Evolutionary conservation across 2,888 invertebrate genomes (phyloP).

Genomic region (Nephrotoma flavescens): DNA sequence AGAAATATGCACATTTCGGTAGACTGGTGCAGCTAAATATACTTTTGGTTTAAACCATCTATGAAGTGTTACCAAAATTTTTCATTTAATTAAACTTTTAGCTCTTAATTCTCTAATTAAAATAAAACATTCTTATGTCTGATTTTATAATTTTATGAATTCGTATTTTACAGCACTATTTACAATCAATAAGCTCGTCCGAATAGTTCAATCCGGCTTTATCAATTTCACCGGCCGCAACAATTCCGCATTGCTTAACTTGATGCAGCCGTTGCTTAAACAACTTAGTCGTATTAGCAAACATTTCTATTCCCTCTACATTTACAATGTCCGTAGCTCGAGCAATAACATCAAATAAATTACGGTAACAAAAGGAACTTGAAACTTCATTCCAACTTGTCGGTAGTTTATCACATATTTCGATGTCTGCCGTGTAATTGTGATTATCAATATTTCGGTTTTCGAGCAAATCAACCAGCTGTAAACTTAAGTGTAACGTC

Average conservation of each 20-base stretch:
- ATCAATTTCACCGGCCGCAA: not conserved
- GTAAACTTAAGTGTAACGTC: not conserved
- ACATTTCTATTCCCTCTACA: not conserved
- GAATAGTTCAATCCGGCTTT: not conserved
- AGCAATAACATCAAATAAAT: not conserved
- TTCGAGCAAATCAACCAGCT: not conserved
- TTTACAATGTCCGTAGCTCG: not conserved
- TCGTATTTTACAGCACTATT: not conserved
- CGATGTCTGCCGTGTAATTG: not conserved
- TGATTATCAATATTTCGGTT: not conserved
- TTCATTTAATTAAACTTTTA: too few species aligned
- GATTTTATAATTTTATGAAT: too few species aligned
- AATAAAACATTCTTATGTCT: too few species aligned
- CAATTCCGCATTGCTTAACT: not conserved
- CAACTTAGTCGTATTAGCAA: not conserved
- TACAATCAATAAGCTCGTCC: not conserved
- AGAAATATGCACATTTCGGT: too few species aligned
- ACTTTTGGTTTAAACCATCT: too few species aligned
- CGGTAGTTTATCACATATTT: not conserved
- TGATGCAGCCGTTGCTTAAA: not conserved
- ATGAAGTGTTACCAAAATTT: too few species aligned
- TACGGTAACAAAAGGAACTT: not conserved
- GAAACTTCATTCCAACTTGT: not conserved
- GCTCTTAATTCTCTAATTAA: too few species aligned
- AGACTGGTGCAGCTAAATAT: too few species aligned